phyloP scores from a whole-genome alignment of 1,140 invertebrate species.

The Tetramorium simillimum region DNA sequence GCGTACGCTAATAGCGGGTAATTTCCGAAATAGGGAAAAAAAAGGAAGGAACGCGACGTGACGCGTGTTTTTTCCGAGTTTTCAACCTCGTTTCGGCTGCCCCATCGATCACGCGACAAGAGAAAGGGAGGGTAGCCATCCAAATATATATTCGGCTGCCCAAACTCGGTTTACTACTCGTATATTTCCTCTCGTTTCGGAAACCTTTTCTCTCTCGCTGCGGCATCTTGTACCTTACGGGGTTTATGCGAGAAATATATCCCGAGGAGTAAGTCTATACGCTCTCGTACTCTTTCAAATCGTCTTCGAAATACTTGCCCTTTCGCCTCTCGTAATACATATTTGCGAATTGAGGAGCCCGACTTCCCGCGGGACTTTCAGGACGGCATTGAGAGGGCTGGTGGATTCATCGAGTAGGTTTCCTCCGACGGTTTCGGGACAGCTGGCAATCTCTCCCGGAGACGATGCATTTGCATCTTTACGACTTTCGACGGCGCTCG shows the following conservation, averaged over 20 bases:
- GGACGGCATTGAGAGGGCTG: background rate
- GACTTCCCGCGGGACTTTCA: background rate
- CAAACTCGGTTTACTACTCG: conserved; percentile 24
- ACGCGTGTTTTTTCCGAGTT: conserved; percentile 34
- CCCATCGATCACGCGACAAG: conserved; percentile 53
- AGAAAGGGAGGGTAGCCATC: conserved; percentile 1
- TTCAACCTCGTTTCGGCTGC: conserved; percentile 22
- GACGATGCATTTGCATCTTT: conserved; percentile 73
- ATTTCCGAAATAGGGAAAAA: conserved; percentile 36
- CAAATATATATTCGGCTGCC: conserved; percentile 42
- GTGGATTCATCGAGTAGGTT: conserved; percentile 51
- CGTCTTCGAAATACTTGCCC: background rate
- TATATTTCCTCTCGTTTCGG: background rate
- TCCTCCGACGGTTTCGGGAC: conserved; percentile 55
- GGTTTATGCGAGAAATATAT: background rate
- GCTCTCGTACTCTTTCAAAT: background rate
- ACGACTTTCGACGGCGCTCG: conserved; percentile 63
- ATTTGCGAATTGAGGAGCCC: conserved; percentile 16
- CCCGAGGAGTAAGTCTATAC: background rate
- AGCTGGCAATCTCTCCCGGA: conserved; percentile 69
- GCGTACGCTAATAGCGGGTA: conserved; percentile 49
- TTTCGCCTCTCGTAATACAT: conserved; percentile 19
- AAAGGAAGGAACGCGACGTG: background rate
- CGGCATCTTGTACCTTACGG: background rate
- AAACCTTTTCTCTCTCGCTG: background rate